A percentile compares a stretch with the other conserved stretches of the same genome.
Evolutionary conservation across 2,113 vertebrate genomes (phyloP).

Genomic region (Leucoraja erinaceus): DNA sequence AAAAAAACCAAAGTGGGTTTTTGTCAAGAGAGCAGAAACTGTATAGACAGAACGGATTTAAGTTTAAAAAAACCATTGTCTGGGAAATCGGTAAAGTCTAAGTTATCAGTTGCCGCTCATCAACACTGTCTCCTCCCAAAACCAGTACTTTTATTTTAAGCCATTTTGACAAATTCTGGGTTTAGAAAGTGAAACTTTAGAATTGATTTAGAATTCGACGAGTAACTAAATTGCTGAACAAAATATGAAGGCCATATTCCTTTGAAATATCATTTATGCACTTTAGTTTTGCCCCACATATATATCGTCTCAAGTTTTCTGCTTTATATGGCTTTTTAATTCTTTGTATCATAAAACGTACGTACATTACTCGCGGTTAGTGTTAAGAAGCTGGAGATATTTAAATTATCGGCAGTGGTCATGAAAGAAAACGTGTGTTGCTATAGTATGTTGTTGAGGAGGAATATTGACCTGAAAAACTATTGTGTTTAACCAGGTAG

Average conservation of each 20-base stretch:
- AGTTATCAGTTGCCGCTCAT: background rate
- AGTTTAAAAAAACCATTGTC: background rate
- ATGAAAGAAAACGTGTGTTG: background rate
- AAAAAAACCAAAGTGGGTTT: background rate
- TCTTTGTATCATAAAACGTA: slow-evolving; percentile 28
- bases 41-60: background rate
- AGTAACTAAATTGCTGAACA: background rate
- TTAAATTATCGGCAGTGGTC: background rate
- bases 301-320: background rate
- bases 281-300: slow-evolving; percentile 3
- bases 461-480: background rate
- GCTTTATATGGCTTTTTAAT: background rate
- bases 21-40: background rate
- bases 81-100: background rate
- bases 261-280: slow-evolving; percentile 34
- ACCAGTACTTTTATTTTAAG: background rate
- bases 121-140: background rate
- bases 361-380: slow-evolving; percentile 11
- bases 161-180: background rate
- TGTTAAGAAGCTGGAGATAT: slow-evolving; percentile 26
- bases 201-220: background rate
- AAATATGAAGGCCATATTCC: slow-evolving; percentile 16
- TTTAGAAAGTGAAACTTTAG: background rate
- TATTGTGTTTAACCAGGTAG: slow-evolving; percentile 26
- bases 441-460: background rate